Evolutionary conservation across 1,140 invertebrate species (phyloP).

Genomic region (Sarcophaga bullata): DNA sequence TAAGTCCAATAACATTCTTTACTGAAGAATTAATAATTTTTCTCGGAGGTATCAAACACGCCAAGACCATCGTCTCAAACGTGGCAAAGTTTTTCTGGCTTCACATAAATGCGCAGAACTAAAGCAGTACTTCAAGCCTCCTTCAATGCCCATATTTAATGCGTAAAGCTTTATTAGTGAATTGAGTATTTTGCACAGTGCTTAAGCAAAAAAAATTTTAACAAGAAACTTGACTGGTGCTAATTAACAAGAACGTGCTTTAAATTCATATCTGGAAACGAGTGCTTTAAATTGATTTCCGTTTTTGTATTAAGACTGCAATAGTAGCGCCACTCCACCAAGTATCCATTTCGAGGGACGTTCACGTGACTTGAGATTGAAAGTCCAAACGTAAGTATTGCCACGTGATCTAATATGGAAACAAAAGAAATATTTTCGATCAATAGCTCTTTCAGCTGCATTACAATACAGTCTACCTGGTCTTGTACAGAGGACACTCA

Average conservation of each 20-base stretch:
- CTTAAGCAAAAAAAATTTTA: neutral
- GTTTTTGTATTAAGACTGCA: slow-evolving; percentile 72
- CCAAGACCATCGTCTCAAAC: too few species aligned
- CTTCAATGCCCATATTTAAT: neutral
- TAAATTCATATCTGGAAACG: neutral
- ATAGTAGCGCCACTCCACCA: slow-evolving; percentile 88
- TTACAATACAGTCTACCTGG: slow-evolving; percentile 69
- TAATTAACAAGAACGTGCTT: too few species aligned
- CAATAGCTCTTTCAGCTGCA: neutral
- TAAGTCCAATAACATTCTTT: too few species aligned
- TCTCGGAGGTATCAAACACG: too few species aligned
- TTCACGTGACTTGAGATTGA: slow-evolving; percentile 91
- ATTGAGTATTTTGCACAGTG: too few species aligned
- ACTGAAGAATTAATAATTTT: too few species aligned
- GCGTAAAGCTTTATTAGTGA: neutral
- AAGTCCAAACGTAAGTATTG: slow-evolving; percentile 95
- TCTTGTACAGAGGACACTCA: slow-evolving; percentile 96
- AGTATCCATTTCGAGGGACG: slow-evolving; percentile 91
- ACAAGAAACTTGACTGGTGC: neutral
- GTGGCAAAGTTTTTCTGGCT: too few species aligned
- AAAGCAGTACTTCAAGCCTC: neutral
- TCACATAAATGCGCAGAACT: neutral
- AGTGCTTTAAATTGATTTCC: slow-evolving; percentile 12
- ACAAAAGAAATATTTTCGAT: neutral
- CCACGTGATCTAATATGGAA: slow-evolving; percentile 73